Conservation (phyloP, 2,113 vertebrate genomes). For the Sphaerodactylus townsendi region DNA sequence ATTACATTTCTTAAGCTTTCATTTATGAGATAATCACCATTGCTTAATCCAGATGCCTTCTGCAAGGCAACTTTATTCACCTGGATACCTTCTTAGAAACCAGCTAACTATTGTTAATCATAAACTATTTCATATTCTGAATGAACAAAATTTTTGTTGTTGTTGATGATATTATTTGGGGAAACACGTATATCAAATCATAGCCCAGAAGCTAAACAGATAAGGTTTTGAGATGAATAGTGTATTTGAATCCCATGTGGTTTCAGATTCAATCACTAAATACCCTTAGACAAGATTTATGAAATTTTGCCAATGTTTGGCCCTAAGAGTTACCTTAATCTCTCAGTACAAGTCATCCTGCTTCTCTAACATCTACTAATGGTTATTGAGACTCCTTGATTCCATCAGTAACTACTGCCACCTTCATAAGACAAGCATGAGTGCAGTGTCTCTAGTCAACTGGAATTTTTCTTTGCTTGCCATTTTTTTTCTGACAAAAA, state of each 20-base stretch:
- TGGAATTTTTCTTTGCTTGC: too few species aligned
- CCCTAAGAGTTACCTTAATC: not conserved
- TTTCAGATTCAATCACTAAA: not conserved
- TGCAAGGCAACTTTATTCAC: conserved; percentile 7
- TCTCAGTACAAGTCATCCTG: not conserved
- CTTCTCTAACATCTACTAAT: not conserved
- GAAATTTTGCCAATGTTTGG: not conserved
- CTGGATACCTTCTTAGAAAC: conserved; percentile 4
- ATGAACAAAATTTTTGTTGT: conserved; percentile 1
- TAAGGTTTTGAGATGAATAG: not conserved
- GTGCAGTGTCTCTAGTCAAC: too few species aligned
- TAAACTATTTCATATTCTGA: conserved; percentile 29
- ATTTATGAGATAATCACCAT: conserved; percentile 35
- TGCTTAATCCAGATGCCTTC: conserved; percentile 16
- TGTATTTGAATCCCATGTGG: not conserved
- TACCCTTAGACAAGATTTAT: too few species aligned
- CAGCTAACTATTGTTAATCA: conserved; percentile 28
- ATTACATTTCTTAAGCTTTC: conserved; percentile 19
- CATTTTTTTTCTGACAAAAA: too few species aligned
- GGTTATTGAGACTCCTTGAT: not conserved
- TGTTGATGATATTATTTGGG: conserved; percentile 32
- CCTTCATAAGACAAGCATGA: too few species aligned
- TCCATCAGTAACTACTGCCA: not conserved
- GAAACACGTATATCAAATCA: conserved; percentile 47
- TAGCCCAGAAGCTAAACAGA: not conserved